Percentiles rank a stretch among this genome's conserved stretches.
phyloP scores from a whole-genome alignment of 2,888 invertebrate species.

The Dorcus hopei region DNA sequence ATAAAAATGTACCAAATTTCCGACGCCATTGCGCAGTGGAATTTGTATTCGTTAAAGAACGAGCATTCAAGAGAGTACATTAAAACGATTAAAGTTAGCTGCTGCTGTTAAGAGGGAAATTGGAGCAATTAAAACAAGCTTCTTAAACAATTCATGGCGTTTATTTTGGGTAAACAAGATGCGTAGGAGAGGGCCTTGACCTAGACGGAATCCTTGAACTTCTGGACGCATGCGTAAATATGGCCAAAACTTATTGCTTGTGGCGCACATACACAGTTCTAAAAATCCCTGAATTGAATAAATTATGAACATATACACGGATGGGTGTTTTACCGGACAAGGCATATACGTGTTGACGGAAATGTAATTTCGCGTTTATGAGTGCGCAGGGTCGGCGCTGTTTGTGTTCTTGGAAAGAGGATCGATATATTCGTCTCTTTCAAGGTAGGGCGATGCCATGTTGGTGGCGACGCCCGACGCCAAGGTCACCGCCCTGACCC shows the following conservation, averaged over 20 bases:
- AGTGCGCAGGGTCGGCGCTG: constrained; percentile 6
- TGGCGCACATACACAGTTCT: too few species aligned
- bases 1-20: too few species aligned
- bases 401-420: constrained; percentile 14
- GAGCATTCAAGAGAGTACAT: too few species aligned
- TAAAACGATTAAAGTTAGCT: too few species aligned
- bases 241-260: too few species aligned
- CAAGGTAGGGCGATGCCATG: constrained; percentile 34
- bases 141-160: neutral
- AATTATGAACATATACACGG: too few species aligned
- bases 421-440: constrained; percentile 33
- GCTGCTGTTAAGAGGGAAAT: too few species aligned
- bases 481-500: constrained; percentile 45
- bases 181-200: constrained; percentile 36
- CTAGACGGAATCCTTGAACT: constrained; percentile 41
- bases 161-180: constrained; percentile 2
- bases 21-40: too few species aligned
- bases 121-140: too few species aligned
- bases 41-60: too few species aligned
- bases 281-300: too few species aligned
- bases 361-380: constrained; percentile 22
- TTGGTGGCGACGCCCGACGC: constrained; percentile 29
- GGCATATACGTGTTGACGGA: constrained; percentile 25
- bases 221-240: constrained; percentile 6
- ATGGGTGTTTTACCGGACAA: constrained; percentile 26